Conservation (phyloP, 2,113 vertebrate species). For the Barnardius zonarius region DNA sequence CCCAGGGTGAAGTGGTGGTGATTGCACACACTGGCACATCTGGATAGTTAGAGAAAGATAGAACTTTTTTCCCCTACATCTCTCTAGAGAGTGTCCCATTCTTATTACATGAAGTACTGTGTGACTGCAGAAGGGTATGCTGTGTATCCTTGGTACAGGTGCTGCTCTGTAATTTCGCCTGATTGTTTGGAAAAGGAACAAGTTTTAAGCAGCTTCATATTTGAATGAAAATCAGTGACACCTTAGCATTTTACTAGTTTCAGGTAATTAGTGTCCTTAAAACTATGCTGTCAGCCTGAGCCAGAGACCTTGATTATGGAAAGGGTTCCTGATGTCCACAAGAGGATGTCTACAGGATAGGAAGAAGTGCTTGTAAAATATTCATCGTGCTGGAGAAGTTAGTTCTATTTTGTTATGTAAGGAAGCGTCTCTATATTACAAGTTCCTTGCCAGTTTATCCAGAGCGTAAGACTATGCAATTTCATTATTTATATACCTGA, state of each 20-base stretch:
- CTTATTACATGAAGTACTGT: neutral
- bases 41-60: neutral
- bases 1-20: neutral
- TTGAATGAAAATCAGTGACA: neutral
- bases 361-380: neutral
- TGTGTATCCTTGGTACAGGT: neutral
- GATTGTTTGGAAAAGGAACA: neutral
- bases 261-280: neutral
- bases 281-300: neutral
- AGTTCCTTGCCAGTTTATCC: neutral
- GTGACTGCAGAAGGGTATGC: neutral
- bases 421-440: neutral
- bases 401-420: neutral
- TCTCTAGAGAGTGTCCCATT: neutral
- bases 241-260: neutral
- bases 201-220: neutral
- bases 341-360: neutral
- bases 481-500: neutral
- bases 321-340: neutral
- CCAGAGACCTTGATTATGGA: neutral
- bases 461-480: fast-evolving
- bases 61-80: fast-evolving
- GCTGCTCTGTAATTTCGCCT: neutral
- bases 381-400: neutral
- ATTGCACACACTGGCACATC: neutral